Base-by-base conservation (phyloP, 2,113 vertebrate species). In the Neomonachus schauinslandi region DNA sequence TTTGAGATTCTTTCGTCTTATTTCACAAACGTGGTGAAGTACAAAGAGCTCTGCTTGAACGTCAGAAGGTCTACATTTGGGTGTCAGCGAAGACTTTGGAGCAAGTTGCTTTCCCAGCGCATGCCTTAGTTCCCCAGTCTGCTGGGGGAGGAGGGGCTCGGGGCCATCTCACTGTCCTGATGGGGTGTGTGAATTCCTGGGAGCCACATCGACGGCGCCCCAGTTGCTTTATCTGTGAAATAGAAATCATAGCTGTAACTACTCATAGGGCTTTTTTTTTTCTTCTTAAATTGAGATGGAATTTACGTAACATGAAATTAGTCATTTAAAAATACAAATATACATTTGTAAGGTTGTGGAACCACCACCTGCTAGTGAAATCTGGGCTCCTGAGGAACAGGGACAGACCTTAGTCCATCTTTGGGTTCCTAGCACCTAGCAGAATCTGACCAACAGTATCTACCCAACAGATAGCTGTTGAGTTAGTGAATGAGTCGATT, bases 171-270 rank as follows among this genome's bases (percentile, higher is more conserved):
- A 1, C 4, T 2, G 9, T 76, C 49, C 22, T 14, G 12, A 28
- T 0, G 6, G 31, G 8, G 31, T n/a, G 3, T 26, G 16, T 33
- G 22, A 76, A 5, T 81, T 46, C 26, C 67, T 4, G 0, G 21
- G 15, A 55, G 55, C 24, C 15, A 16, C 5, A 0, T 4, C 5
- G 36, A 65, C 19, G 12, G 36, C 0, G 14, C 1, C 21, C 46
- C 15, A 16, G 0, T 77, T 92, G 65, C 22, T 80, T 90, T 19
- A 36, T 36, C 46, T 69, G 55, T 59, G 65, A 76, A 81, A 63
- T 28, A 81, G 22, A 36, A 67, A 65, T 51, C 24, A 59, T 13
- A 77, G 55, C 12, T 42, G 5, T 39, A 92, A 57, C 16, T 89
- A 49, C 28, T 67, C 5, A 14, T 53, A 21, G 49, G 7, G 18